phyloP scores from a whole-genome alignment of 2,797 vertebrate species.

The Oophaga sylvatica region DNA sequence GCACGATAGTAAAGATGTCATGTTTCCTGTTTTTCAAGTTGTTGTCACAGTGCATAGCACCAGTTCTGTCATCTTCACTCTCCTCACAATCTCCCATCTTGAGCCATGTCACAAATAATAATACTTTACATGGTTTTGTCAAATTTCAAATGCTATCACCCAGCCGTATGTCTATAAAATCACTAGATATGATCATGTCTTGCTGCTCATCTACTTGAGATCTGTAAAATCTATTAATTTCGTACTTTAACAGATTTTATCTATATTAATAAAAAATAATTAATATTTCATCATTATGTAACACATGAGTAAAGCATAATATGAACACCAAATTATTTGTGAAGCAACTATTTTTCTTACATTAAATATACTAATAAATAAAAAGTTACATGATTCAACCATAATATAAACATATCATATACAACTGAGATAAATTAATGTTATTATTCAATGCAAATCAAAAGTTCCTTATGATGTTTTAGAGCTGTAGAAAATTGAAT shows the following conservation, averaged over 20 bases:
- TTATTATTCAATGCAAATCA: too few species aligned
- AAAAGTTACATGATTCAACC: too few species aligned
- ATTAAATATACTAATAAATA: background rate
- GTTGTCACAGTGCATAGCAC: slow-evolving; percentile 89
- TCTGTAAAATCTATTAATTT: background rate
- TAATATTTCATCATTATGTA: background rate
- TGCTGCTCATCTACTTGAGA: slow-evolving; percentile 68
- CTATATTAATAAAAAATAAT: background rate
- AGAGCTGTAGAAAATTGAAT: too few species aligned
- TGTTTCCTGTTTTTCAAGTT: slow-evolving; percentile 91
- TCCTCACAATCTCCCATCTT: slow-evolving; percentile 88
- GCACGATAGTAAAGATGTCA: slow-evolving; percentile 86
- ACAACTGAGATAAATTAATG: too few species aligned
- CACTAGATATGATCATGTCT: slow-evolving; percentile 69
- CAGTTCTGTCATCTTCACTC: slow-evolving; percentile 96
- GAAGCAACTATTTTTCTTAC: background rate
- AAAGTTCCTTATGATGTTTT: too few species aligned
- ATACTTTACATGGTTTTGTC: slow-evolving; percentile 73
- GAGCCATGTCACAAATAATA: slow-evolving; percentile 92
- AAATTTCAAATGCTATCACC: slow-evolving; percentile 72
- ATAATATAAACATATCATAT: too few species aligned
- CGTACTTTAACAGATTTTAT: background rate
- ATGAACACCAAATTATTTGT: background rate
- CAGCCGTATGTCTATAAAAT: slow-evolving; percentile 68
- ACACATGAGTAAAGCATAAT: background rate